Conservation (phyloP, 2,113 vertebrate genomes). For the Syngnathoides biaculeatus region DNA sequence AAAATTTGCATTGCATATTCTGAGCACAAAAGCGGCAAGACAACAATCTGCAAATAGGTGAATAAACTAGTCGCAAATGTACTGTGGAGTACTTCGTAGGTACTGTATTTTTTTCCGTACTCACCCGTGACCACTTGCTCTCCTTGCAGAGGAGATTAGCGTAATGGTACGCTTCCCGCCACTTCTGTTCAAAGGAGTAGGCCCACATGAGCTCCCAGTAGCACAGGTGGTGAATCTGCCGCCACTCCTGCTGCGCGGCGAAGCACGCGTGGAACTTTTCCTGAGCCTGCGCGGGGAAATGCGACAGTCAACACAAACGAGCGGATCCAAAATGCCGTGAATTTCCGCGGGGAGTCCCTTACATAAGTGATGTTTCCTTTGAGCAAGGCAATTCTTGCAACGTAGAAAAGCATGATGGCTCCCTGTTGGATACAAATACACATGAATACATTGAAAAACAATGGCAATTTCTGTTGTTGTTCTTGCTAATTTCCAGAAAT, state of each 20-base stretch:
- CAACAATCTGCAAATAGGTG: too few species aligned
- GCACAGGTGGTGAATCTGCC: slow-evolving; percentile 92
- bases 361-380: slow-evolving; percentile 89
- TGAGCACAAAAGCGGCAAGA: too few species aligned
- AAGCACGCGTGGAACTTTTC: slow-evolving; percentile 83
- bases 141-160: slow-evolving; percentile 89
- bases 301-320: neutral
- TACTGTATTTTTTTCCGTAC: neutral
- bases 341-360: slow-evolving; percentile 35
- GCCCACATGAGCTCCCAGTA: slow-evolving; percentile 98
- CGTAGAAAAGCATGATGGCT: slow-evolving; percentile 87
- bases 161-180: slow-evolving; percentile 85
- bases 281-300: slow-evolving; percentile 75
- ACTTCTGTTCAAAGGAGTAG: slow-evolving; percentile 83
- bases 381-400: slow-evolving; percentile 83
- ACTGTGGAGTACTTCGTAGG: too few species aligned
- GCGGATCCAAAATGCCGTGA: neutral
- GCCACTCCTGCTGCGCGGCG: slow-evolving; percentile 87
- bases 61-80: too few species aligned
- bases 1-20: too few species aligned
- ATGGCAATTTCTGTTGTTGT: neutral
- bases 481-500: neutral
- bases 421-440: slow-evolving; percentile 68
- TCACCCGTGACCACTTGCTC: slow-evolving; percentile 94
- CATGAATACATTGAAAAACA: neutral